Evolutionary conservation across 2,888 invertebrate genomes (phyloP).

Genomic region (Oligia fasciuncula): DNA sequence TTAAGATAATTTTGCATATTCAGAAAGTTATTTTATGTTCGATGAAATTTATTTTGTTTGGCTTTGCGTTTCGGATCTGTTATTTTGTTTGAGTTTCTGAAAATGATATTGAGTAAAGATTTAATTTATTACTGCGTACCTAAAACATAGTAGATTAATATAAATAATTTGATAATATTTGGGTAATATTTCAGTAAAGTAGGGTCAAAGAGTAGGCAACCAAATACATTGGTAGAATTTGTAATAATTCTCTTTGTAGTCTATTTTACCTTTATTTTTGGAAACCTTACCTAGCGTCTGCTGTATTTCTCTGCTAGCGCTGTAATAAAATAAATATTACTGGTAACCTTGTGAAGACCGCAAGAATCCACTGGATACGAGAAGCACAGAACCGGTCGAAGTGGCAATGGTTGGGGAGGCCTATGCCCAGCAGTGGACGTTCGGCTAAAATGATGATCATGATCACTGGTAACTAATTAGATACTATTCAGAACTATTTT

Average conservation of each 20-base stretch:
- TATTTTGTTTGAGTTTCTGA: slow-evolving; percentile 45
- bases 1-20: slow-evolving; percentile 50
- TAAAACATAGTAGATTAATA: slow-evolving; percentile 2
- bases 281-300: not conserved
- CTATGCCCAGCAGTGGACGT: not conserved
- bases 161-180: not conserved
- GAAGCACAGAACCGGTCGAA: not conserved
- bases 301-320: not conserved
- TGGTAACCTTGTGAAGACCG: not conserved
- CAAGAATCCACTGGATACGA: not conserved
- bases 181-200: not conserved
- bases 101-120: slow-evolving; percentile 15
- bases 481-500: too few relatives aligned
- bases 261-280: not conserved
- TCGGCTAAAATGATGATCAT: not conserved
- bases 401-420: not conserved
- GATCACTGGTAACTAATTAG: not conserved
- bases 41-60: slow-evolving; percentile 36
- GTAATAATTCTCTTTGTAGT: too few relatives aligned
- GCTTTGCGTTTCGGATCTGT: slow-evolving; percentile 17
- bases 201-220: not conserved
- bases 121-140: slow-evolving; percentile 10
- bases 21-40: slow-evolving; percentile 34
- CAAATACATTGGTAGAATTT: not conserved
- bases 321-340: not conserved